Percentiles rank a stretch among this genome's conserved stretches.
These are phyloP conservation scores for Eilema griseolum DNA, from an alignment of 2,888 invertebrate species.

Conservation along the genomic window DNA sequence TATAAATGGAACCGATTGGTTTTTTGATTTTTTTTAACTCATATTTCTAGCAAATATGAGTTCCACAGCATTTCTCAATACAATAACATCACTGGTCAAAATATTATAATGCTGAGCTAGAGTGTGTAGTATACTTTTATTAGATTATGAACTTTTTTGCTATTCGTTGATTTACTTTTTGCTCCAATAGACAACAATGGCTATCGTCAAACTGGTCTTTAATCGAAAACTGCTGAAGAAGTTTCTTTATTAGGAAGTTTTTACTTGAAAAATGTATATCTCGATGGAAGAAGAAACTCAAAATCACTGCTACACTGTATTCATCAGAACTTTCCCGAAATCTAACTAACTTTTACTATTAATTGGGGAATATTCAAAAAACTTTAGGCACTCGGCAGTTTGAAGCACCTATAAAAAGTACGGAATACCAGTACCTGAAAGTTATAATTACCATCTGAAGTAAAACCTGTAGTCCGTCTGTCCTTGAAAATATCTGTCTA, in stretches of 20 bases:
- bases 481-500: slow-evolving; percentile 3
- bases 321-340: background rate
- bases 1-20: too few species aligned
- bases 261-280: background rate
- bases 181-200: too few species aligned
- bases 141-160: too few species aligned
- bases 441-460: slow-evolving; percentile 14
- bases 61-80: too few species aligned
- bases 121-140: too few species aligned
- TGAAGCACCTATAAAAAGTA: slow-evolving; percentile 12
- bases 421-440: background rate
- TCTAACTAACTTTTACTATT: slow-evolving; percentile 3
- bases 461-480: slow-evolving; percentile 10
- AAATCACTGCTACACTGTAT: background rate
- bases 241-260: too few species aligned
- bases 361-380: slow-evolving; percentile 16
- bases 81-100: too few species aligned
- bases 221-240: background rate
- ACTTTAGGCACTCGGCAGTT: slow-evolving; percentile 9
- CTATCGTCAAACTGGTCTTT: background rate
- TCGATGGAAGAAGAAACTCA: background rate
- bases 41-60: too few species aligned
- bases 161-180: too few species aligned
- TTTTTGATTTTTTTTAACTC: too few species aligned
- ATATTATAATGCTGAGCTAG: too few species aligned